A percentile compares a stretch with the other conserved stretches of the same genome.
phyloP scores from a whole-genome alignment of 2,888 invertebrate genomes.

The Dione juno region DNA sequence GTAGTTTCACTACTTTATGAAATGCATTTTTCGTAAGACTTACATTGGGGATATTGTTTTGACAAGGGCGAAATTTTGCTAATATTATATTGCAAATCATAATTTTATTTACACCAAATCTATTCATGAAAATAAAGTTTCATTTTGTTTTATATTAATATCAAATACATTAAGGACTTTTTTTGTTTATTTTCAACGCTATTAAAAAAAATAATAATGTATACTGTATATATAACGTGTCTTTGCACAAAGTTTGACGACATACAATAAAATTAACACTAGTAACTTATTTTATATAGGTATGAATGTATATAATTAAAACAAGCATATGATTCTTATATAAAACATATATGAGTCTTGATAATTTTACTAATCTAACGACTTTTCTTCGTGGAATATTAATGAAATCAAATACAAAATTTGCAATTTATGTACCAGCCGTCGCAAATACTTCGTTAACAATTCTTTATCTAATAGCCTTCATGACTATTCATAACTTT shows the following conservation, averaged over 20 bases:
- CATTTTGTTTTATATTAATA: neutral
- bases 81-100: neutral
- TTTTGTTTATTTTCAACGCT: neutral
- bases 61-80: neutral
- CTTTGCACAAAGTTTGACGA: neutral
- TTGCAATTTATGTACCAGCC: slow-evolving; percentile 14
- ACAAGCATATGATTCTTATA: neutral
- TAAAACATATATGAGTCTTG: too few relatives aligned
- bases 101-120: neutral
- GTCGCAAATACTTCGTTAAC: slow-evolving; percentile 27
- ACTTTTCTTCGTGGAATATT: neutral
- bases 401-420: neutral
- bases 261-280: neutral
- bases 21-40: slow-evolving; percentile 49
- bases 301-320: neutral
- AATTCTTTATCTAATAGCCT: slow-evolving; percentile 34
- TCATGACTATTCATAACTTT: slow-evolving; percentile 20
- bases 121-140: neutral
- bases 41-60: slow-evolving; percentile 41
- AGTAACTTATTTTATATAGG: neutral
- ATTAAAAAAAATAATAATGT: too few relatives aligned
- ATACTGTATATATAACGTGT: neutral
- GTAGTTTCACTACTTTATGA: slow-evolving; percentile 47
- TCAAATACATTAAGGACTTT: neutral
- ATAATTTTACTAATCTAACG: neutral